Evolutionary conservation across 2,888 invertebrate genomes (phyloP).

Genomic region (Meliscaeva auricollis): DNA sequence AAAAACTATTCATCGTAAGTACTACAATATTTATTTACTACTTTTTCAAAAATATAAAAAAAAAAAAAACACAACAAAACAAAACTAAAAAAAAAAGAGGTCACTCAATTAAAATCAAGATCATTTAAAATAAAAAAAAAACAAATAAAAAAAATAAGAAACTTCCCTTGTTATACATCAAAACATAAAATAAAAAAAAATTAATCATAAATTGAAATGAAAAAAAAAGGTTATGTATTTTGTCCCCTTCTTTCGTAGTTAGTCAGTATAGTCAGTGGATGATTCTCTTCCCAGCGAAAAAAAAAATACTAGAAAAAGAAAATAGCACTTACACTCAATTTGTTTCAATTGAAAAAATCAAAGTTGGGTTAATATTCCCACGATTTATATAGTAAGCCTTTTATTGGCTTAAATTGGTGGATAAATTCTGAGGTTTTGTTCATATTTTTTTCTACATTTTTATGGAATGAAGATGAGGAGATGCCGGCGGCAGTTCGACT

Average conservation of each 20-base stretch:
- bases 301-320: constrained; percentile 51
- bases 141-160: neutral
- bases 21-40: neutral
- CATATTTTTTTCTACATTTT: constrained; percentile 65
- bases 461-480: constrained; percentile 37
- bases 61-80: no score
- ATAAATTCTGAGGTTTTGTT: constrained; percentile 69
- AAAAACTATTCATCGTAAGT: constrained; percentile 47
- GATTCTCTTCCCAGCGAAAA: constrained; percentile 25
- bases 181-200: neutral
- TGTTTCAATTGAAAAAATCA: constrained; percentile 73
- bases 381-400: constrained; percentile 69
- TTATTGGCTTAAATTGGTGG: constrained; percentile 74
- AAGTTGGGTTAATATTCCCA: constrained; percentile 74
- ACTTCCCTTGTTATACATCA: constrained; percentile 4
- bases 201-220: constrained; percentile 22
- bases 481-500: constrained; percentile 1
- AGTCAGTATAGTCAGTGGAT: neutral
- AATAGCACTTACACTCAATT: constrained; percentile 72
- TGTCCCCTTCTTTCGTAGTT: neutral
- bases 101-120: constrained; percentile 20
- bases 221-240: neutral
- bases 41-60: neutral
- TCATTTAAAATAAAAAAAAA: constrained; percentile 4
- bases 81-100: neutral